Evolutionary conservation across 2,797 vertebrate species (phyloP), one percentile per base, ranked within the genome.

Genomic region (Phoxinus dragarum): DNA sequence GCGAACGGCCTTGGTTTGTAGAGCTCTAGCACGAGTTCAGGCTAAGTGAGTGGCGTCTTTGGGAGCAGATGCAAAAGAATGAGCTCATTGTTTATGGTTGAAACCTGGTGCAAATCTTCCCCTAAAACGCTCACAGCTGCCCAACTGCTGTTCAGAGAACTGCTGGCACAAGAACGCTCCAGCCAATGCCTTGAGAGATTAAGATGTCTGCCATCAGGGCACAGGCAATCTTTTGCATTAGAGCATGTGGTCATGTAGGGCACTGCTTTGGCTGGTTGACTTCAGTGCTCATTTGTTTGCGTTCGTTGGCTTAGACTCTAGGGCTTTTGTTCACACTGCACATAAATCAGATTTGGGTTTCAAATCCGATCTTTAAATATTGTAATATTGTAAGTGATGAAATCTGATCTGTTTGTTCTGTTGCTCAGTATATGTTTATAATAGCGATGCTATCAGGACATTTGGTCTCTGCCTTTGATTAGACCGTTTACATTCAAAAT

Each of bases 1-100:
- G n/a, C 42, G 59, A 47, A 49, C 31, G 23, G 7, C 49, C 66
- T 68, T 56, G 38, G n/a, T 73, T 61, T 34, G 64, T 64, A 34
- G 27, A 56, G 72, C 49, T 52, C 49, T 40, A 66, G 81, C 81
- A 73, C 2, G 8, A 81, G 47, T 69, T 52, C 47, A 42, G 72
- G 47, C 84, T 92, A 88, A 94, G 93, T 91, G 90, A 92, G 92
- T 80, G 89, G 75, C 89, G 91, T 90, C 92, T 90, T 94, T 94
- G 92, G 88, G 90, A 94, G 92, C 94, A 94, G 92, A 95, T 94
- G 94, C 93, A 90, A 88, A 89, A 94, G 93, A 95, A 94, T 94
- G 94, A 94, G 93, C 92, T 95, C 93, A 94, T 94, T 95, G 94
- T 95, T 94, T 94, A 94, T 90, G 91, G 92, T 93, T 81, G 82